Conservation (phyloP, 92 coral and sea anemone genomes). For the Plumapathes pennacea region DNA sequence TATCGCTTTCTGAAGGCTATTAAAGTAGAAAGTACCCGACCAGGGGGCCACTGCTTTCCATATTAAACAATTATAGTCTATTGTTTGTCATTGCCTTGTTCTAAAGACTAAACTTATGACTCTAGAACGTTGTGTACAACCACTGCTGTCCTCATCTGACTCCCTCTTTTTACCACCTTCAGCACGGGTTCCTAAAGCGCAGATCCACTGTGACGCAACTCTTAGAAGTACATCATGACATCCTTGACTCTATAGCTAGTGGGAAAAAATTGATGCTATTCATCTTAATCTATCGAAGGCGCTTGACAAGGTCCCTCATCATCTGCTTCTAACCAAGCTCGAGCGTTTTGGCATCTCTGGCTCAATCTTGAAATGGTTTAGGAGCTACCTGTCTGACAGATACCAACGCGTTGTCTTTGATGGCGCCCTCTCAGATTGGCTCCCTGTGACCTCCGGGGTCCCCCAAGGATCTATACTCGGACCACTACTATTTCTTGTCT, state of each 20-base stretch:
- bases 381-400: conserved; percentile 5
- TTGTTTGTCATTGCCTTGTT: too few relatives aligned
- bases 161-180: conserved; percentile 27
- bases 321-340: background rate
- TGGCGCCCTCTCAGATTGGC: conserved; percentile 9
- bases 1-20: too few relatives aligned
- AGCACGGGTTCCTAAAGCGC: conserved; percentile 33
- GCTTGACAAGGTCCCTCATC: background rate
- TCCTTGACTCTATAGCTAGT: background rate
- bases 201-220: conserved; percentile 1
- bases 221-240: background rate
- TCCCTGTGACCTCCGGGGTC: conserved; percentile 4
- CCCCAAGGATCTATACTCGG: conserved; percentile 5
- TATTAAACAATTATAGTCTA: too few relatives aligned
- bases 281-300: background rate
- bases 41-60: too few relatives aligned
- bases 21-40: too few relatives aligned
- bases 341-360: conserved; percentile 3
- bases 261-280: background rate
- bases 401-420: conserved; percentile 4
- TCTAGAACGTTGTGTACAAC: conserved; percentile 46
- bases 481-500: background rate
- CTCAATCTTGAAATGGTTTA: conserved; percentile 4
- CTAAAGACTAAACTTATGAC: too few relatives aligned
- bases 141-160: conserved; percentile 32